A percentile compares a stretch with the other conserved stretches of the same genome.
Conservation (phyloP, 2,888 invertebrate genomes). For the Idaea aversata region DNA sequence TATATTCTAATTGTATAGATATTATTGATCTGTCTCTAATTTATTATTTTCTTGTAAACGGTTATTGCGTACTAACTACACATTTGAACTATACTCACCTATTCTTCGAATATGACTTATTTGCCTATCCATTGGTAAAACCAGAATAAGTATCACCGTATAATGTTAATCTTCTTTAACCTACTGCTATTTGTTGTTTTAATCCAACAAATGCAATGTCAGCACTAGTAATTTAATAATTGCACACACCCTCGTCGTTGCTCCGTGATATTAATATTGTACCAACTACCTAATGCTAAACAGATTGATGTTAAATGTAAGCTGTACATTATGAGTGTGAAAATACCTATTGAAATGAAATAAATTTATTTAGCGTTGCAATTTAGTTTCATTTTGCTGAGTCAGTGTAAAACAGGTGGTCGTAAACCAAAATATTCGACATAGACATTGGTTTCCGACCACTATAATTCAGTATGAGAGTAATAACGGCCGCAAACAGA, state of each 20-base stretch:
- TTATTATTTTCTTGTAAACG: not conserved
- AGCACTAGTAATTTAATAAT: slow-evolving; percentile 5
- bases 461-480: no score
- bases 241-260: slow-evolving; percentile 46
- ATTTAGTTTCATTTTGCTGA: slow-evolving; percentile 42
- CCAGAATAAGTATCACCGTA: not conserved
- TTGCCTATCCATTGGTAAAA: not conserved
- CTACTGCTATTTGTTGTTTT: not conserved
- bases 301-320: slow-evolving; percentile 41
- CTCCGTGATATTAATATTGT: slow-evolving; percentile 48
- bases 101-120: not conserved
- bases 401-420: no score
- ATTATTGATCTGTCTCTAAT: no score
- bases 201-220: not conserved
- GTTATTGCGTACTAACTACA: not conserved
- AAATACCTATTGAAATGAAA: slow-evolving; percentile 66
- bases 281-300: slow-evolving; percentile 43
- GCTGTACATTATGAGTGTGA: slow-evolving; percentile 57
- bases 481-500: no score
- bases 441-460: no score
- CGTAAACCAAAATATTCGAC: no score
- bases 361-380: slow-evolving; percentile 70
- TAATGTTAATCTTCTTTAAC: not conserved
- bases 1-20: no score
- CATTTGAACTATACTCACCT: not conserved